Evolutionary conservation across 2,888 invertebrate species (phyloP), one percentile per base, ranked within the genome.

Genomic region (Alcis repandata): DNA sequence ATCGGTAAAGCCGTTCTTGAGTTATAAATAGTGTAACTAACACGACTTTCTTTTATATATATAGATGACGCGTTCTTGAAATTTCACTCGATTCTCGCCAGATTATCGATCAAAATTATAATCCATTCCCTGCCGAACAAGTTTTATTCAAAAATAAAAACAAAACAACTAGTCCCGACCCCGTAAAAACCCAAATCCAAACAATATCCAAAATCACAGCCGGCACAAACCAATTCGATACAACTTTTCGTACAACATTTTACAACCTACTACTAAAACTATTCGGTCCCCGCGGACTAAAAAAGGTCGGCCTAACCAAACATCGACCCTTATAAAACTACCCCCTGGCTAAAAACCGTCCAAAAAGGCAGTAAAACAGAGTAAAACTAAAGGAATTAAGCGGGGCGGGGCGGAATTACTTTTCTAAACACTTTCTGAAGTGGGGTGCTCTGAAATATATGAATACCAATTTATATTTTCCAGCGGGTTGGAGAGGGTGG

Each of bases 361-460:
- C 92, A 91, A 92, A 92, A 93, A 92, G 92, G 91, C 90, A 86
- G 90, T 93, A 93, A 92, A 93, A 93, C 92, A 90, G 90, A 86
- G 90, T 92, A 93, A 92, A 93, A 93, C 92, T 92, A 91, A 91
- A 88, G 92, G 92, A 92, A 92, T 92, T 92, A 93, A 77, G 89
- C 85, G 82, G 80, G 85, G 75, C 82, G 80, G 85, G 75, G 80
- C 72, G 79, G 85, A 90, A 91, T 93, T 92, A 92, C 93, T 92
- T 93, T 92, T 90, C 92, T 86, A 91, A 92, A 91, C 91, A 91
- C 90, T 91, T 89, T 90, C 87, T 84, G 83, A 70, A 69, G 66
- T 66, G 72, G 68, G 68, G 67, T 51, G 67, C 70, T 80, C 87
- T 86, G 85, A 91, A 90, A 92, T 92, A 91, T 92, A 92, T 90